Evolutionary conservation across 2,888 invertebrate species (phyloP).

Genomic region (Drosophila hamatofila): DNA sequence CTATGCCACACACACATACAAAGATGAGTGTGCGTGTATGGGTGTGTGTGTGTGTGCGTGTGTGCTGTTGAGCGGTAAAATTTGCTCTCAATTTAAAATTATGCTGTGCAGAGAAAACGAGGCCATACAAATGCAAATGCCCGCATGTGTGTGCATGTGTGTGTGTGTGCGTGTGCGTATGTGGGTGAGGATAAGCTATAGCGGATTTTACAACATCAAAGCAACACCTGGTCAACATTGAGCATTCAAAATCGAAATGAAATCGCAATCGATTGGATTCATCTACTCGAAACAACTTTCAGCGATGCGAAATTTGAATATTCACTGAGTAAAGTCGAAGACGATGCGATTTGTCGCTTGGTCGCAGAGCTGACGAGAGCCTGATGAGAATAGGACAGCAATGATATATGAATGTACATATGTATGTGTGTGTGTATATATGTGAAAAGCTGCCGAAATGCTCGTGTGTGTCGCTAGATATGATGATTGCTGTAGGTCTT

Average conservation of each 20-base stretch:
- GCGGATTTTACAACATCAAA: slow-evolving; percentile 62
- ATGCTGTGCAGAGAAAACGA: slow-evolving; percentile 61
- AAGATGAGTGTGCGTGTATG: slow-evolving; percentile 25
- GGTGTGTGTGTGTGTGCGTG: slow-evolving; percentile 31
- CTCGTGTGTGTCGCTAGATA: background rate
- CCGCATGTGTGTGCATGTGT: slow-evolving; percentile 64
- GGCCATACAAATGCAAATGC: slow-evolving; percentile 77
- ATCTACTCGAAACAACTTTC: slow-evolving; percentile 41
- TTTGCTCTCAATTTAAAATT: slow-evolving; percentile 79
- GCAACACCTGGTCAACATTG: slow-evolving; percentile 72
- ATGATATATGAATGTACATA: background rate
- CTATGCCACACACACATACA: slow-evolving; percentile 58
- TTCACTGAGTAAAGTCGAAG: slow-evolving; percentile 1
- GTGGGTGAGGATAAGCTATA: slow-evolving; percentile 29
- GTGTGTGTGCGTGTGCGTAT: slow-evolving; percentile 9
- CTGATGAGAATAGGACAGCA: background rate
- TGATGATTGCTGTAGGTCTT: background rate
- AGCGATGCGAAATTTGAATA: slow-evolving; percentile 45
- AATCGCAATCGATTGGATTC: slow-evolving; percentile 57
- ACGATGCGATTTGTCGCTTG: background rate
- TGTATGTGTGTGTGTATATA: background rate
- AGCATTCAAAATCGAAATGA: slow-evolving; percentile 38
- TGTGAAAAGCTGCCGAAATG: background rate
- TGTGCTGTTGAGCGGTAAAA: slow-evolving; percentile 58
- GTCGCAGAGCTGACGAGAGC: background rate